Evolutionary conservation across 1,140 invertebrate species (phyloP).

Genomic region (Sminthurides bifidus): DNA sequence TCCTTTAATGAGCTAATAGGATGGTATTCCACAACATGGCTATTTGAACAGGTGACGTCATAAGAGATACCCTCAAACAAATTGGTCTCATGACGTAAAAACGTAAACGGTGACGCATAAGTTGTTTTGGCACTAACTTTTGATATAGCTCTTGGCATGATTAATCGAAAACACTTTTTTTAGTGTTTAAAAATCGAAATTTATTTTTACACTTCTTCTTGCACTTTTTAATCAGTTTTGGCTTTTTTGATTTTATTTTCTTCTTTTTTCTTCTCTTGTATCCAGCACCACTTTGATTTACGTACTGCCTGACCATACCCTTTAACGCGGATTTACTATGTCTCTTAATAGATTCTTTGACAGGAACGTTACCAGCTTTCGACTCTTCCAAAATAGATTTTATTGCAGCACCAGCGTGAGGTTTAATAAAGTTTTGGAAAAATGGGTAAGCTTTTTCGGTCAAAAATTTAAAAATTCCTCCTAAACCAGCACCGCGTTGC

Average conservation of each 20-base stretch:
- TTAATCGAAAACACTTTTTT: not conserved
- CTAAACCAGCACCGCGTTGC: conserved; percentile 2
- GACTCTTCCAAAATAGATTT: not conserved
- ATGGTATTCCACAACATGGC: conserved; percentile 36
- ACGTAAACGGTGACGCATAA: conserved; percentile 28
- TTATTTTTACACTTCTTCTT: no score
- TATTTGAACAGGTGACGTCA: conserved; percentile 37
- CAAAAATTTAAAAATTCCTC: conserved; percentile 4
- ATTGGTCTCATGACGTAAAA: conserved; percentile 37
- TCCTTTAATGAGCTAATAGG: conserved; percentile 36
- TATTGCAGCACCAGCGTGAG: not conserved
- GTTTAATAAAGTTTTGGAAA: not conserved
- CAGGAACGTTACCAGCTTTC: not conserved
- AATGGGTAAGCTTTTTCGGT: not conserved
- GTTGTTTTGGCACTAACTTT: not conserved
- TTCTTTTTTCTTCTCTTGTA: no score
- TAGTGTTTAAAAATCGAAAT: no score
- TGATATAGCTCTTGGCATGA: not conserved
- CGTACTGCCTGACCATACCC: not conserved
- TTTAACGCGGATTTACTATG: not conserved
- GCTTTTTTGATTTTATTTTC: no score
- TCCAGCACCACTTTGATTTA: not conserved
- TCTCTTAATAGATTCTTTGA: not conserved
- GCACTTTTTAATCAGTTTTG: no score
- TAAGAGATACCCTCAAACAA: conserved; percentile 38